Evolutionary conservation across 2,113 vertebrate genomes (phyloP).

Genomic region (Ammodytes dubius): DNA sequence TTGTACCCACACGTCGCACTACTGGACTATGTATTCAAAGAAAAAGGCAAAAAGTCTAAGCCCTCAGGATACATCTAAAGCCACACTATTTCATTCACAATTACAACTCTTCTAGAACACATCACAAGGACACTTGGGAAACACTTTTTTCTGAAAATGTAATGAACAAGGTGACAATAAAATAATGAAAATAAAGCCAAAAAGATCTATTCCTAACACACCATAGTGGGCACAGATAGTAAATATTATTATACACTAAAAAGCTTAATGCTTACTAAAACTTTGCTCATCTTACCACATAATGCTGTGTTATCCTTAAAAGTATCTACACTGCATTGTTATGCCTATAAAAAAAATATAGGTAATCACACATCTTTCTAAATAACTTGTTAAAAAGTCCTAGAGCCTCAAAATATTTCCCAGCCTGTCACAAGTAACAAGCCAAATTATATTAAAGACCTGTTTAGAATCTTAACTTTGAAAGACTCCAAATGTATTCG

Average conservation of each 20-base stretch:
- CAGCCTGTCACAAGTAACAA: conserved; percentile 31
- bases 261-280: conserved; percentile 12
- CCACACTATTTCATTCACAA: conserved; percentile 57
- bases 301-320: background rate
- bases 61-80: conserved; percentile 46
- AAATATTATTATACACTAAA: conserved; percentile 5
- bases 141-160: background rate
- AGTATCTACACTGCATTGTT: background rate
- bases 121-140: conserved; percentile 47
- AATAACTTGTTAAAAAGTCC: too few species aligned
- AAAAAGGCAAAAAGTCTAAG: conserved; percentile 37
- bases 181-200: conserved; percentile 21
- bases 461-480: conserved; percentile 39
- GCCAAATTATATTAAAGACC: background rate
- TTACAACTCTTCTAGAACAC: conserved; percentile 50
- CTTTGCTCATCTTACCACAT: conserved; percentile 42
- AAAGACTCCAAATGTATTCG: conserved; percentile 41
- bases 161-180: conserved; percentile 12
- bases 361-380: too few species aligned
- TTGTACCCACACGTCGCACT: conserved; percentile 60
- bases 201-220: conserved; percentile 32
- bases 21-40: conserved; percentile 42
- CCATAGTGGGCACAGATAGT: background rate
- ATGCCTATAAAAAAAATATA: too few species aligned
- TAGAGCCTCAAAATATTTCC: conserved; percentile 6